Percentiles rank a stretch among this genome's conserved stretches.
Evolutionary conservation across 2,797 vertebrate species (phyloP).

Genomic region (Corythornis leucogaster): DNA sequence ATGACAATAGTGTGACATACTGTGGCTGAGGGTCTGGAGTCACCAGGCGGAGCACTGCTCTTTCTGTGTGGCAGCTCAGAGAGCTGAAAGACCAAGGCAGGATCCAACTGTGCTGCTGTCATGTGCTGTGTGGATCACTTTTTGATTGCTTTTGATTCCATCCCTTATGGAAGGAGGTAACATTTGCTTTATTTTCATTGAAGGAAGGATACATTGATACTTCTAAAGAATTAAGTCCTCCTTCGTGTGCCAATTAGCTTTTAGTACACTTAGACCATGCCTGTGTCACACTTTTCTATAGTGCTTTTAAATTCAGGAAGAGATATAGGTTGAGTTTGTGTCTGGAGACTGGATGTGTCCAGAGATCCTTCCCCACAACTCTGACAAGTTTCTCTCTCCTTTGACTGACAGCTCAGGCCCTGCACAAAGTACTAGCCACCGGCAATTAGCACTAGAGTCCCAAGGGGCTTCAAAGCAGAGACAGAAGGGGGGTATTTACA

Average conservation of each 20-base stretch:
- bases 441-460: neutral
- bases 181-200: slow-evolving; percentile 27
- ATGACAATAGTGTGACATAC: neutral
- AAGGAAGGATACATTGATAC: neutral
- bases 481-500: neutral
- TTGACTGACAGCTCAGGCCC: neutral
- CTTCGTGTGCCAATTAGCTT: neutral
- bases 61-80: accelerated
- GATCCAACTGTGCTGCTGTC: slow-evolving; percentile 11
- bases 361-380: neutral
- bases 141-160: slow-evolving; percentile 12
- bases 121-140: neutral
- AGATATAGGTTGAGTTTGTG: neutral
- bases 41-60: neutral
- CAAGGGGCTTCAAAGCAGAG: neutral
- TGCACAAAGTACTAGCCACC: neutral
- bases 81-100: neutral
- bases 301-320: neutral
- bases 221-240: neutral
- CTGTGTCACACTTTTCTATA: neutral
- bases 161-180: neutral
- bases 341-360: neutral
- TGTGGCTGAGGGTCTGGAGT: neutral
- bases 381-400: neutral
- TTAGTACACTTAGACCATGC: neutral